Conservation (phyloP, 92 coral and sea anemone genomes). For the Micromussa lordhowensis region DNA sequence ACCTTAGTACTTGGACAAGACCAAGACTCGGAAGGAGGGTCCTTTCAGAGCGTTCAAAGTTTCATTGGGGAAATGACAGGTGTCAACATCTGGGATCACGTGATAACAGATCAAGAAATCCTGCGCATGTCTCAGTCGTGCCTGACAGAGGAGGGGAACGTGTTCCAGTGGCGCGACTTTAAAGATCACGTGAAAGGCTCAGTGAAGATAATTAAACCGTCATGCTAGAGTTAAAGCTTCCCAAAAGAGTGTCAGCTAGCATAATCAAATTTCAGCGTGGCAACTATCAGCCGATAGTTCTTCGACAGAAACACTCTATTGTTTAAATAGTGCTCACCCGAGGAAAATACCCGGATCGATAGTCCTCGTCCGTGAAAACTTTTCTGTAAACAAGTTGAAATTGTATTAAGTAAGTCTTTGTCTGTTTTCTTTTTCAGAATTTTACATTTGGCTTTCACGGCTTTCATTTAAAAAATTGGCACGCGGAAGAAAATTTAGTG, state of each 20-base stretch:
- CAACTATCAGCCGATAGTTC: too few species aligned
- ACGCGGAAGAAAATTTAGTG: too few species aligned
- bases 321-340: too few species aligned
- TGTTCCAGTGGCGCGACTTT: conserved; percentile 31
- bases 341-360: too few species aligned
- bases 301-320: too few species aligned
- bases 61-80: conserved; percentile 43
- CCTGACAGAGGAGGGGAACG: conserved; percentile 17
- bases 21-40: conserved; percentile 31
- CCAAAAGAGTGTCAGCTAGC: neutral
- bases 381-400: too few species aligned
- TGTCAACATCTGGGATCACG: conserved; percentile 48
- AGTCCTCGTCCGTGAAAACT: too few species aligned
- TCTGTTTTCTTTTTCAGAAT: too few species aligned
- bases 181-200: conserved; percentile 6
- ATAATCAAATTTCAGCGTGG: too few species aligned
- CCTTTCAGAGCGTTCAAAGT: neutral
- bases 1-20: conserved; percentile 34
- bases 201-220: neutral
- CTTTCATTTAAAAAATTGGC: too few species aligned
- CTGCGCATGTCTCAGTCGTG: conserved; percentile 26
- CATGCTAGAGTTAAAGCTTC: neutral
- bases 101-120: conserved; percentile 20
- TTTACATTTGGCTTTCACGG: too few species aligned
- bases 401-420: too few species aligned